Percentiles rank a stretch among this genome's conserved stretches.
These are phyloP conservation scores for Lutjanus argentimaculatus DNA, from an alignment of 2,797 vertebrate genomes.

Conservation along the genomic window DNA sequence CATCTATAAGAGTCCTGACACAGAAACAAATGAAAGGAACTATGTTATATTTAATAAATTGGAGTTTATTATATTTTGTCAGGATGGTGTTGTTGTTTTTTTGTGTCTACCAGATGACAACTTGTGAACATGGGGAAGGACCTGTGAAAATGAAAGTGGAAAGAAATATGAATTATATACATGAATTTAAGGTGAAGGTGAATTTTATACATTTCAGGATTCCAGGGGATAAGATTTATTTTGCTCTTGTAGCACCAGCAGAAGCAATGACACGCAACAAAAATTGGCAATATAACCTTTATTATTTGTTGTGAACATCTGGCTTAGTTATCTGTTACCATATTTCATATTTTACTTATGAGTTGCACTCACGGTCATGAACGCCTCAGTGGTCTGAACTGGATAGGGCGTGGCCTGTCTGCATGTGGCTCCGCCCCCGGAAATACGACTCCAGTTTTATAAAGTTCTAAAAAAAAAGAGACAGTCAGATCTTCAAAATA, in stretches of 20 bases:
- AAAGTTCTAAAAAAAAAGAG: neutral
- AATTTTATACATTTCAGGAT: neutral
- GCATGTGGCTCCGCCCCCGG: conserved; percentile 33
- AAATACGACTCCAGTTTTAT: neutral
- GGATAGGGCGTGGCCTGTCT: conserved; percentile 30
- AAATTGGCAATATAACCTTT: neutral
- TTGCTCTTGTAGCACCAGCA: neutral
- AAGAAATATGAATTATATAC: neutral
- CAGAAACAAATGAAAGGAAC: neutral
- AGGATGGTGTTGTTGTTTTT: neutral
- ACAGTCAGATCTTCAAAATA: conserved; percentile 15
- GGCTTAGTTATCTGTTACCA: neutral
- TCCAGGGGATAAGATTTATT: neutral
- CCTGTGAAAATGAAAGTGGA: neutral
- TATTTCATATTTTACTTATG: neutral
- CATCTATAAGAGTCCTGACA: conserved; percentile 32
- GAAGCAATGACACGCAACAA: neutral
- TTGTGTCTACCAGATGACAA: neutral
- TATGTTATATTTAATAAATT: neutral
- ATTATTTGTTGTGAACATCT: neutral
- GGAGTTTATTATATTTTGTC: neutral
- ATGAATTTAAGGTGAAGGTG: neutral
- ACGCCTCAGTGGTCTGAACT: conserved; percentile 20
- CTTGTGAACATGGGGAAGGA: neutral
- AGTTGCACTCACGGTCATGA: neutral